Evolutionary conservation across 2,888 invertebrate genomes (phyloP).

Genomic region (Cenopis cana): DNA sequence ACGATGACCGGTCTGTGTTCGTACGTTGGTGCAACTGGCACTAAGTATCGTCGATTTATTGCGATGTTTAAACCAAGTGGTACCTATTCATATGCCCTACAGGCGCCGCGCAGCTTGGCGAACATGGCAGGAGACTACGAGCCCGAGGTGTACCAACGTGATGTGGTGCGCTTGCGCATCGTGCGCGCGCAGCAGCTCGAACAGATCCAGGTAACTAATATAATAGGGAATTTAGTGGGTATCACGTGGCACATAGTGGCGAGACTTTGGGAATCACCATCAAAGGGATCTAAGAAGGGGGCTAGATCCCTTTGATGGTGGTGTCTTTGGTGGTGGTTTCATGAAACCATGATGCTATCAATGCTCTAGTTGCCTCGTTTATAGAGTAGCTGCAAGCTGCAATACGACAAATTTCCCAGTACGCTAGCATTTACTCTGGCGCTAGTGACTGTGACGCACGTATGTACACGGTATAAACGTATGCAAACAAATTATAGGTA

Average conservation of each 20-base stretch:
- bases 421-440: too few species aligned
- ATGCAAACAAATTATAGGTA: too few species aligned
- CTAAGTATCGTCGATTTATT: not conserved
- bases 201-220: constrained; percentile 76
- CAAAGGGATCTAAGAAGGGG: too few species aligned
- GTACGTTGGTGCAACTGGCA: too few species aligned
- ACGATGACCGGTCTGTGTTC: too few species aligned
- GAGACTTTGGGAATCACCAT: too few species aligned
- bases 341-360: too few species aligned
- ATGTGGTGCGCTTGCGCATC: constrained; percentile 76
- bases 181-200: constrained; percentile 75
- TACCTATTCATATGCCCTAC: not conserved
- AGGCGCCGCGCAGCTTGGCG: constrained; percentile 55
- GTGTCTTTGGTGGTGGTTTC: too few species aligned
- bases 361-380: not conserved
- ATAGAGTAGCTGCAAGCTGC: not conserved
- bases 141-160: constrained; percentile 68
- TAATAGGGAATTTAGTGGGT: not conserved
- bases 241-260: too few species aligned
- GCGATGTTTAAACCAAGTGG: not conserved
- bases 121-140: constrained; percentile 69
- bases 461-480: too few species aligned
- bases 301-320: too few species aligned
- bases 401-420: not conserved
- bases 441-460: not conserved